Percentiles rank a stretch among this genome's conserved stretches.
Evolutionary conservation across 2,888 invertebrate genomes (phyloP).

Genomic region (Ceraclea dissimilis): DNA sequence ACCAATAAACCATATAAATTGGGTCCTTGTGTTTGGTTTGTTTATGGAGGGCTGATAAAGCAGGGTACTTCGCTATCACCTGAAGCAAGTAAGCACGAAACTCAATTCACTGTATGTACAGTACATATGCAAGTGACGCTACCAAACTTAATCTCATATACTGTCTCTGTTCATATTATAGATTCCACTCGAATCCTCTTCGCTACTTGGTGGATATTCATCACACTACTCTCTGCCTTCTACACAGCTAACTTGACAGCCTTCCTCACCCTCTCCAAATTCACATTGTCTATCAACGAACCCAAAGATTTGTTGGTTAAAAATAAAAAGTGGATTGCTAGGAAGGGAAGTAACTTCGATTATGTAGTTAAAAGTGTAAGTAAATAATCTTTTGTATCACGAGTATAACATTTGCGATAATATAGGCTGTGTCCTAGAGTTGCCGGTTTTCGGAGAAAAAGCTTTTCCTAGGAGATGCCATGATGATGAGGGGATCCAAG

Average conservation of each 20-base stretch:
- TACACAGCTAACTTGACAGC: slow-evolving; percentile 89
- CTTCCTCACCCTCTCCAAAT: slow-evolving; percentile 76
- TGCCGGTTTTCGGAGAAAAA: no score
- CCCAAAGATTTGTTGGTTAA: slow-evolving; percentile 58
- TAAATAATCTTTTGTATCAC: no score
- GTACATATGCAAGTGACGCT: not conserved
- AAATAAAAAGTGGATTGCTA: slow-evolving; percentile 63
- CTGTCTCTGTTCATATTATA: slow-evolving; percentile 35
- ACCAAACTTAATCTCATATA: not conserved
- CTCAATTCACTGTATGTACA: not conserved
- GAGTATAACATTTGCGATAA: no score
- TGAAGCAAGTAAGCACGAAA: slow-evolving; percentile 56
- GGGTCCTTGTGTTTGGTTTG: slow-evolving; percentile 76
- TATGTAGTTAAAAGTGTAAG: slow-evolving; percentile 55
- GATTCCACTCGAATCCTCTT: slow-evolving; percentile 78
- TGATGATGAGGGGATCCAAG: no score
- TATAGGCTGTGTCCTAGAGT: no score
- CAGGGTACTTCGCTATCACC: slow-evolving; percentile 80
- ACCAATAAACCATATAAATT: slow-evolving; percentile 52
- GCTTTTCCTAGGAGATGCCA: no score
- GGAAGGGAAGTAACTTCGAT: slow-evolving; percentile 62
- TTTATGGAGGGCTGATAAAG: slow-evolving; percentile 79
- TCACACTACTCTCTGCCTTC: slow-evolving; percentile 78
- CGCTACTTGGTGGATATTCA: slow-evolving; percentile 89
- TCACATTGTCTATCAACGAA: slow-evolving; percentile 69